These are phyloP conservation scores for Palloptera scutellata DNA, from an alignment of 2,888 invertebrate species.

Conservation along the genomic window DNA sequence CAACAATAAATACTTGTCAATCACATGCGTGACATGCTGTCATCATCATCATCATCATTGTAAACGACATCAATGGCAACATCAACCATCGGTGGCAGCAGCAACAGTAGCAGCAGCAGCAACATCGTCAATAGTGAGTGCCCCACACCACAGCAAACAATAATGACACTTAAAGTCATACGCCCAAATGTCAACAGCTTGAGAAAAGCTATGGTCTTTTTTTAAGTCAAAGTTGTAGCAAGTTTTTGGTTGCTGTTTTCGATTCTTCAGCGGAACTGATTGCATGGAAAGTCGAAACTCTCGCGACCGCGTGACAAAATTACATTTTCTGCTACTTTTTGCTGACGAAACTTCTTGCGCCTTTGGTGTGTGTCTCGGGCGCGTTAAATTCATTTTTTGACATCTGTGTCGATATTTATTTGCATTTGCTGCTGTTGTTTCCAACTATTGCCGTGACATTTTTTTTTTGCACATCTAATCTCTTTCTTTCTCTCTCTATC, in stretches of 20 bases:
- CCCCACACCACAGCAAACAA: neutral
- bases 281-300: neutral
- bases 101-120: neutral
- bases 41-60: constrained; percentile 34
- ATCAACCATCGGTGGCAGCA: neutral
- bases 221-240: no score
- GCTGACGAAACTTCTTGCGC: neutral
- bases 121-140: neutral
- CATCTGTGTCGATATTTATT: constrained; percentile 22
- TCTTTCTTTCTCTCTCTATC: no score
- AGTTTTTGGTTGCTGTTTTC: no score
- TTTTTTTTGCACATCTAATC: no score
- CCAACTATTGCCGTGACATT: constrained; percentile 41
- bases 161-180: constrained; percentile 8
- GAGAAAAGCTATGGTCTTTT: neutral
- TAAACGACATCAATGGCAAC: neutral
- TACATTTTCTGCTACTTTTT: neutral
- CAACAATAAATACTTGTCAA: constrained; percentile 42
- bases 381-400: constrained; percentile 7
- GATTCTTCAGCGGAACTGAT: constrained; percentile 9
- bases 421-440: constrained; percentile 31
- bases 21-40: constrained; percentile 42
- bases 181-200: neutral
- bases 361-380: no score
- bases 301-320: constrained; percentile 14